Conservation (phyloP, 2,888 invertebrate species). For the Malachius bipustulatus region DNA sequence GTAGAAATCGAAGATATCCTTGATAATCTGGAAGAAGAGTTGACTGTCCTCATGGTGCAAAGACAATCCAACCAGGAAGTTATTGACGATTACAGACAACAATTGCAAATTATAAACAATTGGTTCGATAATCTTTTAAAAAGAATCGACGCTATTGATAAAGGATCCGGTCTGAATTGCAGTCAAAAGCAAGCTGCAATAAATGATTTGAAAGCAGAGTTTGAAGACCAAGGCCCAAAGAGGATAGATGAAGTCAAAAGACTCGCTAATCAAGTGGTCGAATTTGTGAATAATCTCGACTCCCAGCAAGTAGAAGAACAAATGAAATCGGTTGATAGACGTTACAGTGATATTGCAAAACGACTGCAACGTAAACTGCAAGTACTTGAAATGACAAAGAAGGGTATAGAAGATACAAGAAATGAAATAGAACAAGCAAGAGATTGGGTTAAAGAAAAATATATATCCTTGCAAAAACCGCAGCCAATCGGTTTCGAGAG, state of each 20-base stretch:
- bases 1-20: conserved; percentile 61
- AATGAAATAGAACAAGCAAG: conserved; percentile 68
- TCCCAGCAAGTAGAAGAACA: conserved; percentile 86
- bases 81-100: conserved; percentile 66
- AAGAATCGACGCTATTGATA: conserved; percentile 71
- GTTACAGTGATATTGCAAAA: conserved; percentile 74
- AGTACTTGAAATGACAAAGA: conserved; percentile 71
- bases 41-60: conserved; percentile 58
- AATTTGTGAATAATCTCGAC: conserved; percentile 76
- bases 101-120: conserved; percentile 62
- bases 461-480: conserved; percentile 52
- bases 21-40: conserved; percentile 56
- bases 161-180: conserved; percentile 71
- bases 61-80: conserved; percentile 65
- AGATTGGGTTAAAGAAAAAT: conserved; percentile 68
- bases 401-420: conserved; percentile 69
- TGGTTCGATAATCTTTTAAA: conserved; percentile 74
- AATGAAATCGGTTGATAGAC: conserved; percentile 68
- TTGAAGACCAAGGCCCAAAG: conserved; percentile 58
- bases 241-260: conserved; percentile 59
- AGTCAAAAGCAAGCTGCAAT: conserved; percentile 66
- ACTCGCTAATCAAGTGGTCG: conserved; percentile 58
- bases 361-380: conserved; percentile 74
- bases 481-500: conserved; percentile 65
- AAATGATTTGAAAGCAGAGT: conserved; percentile 60